Percentiles rank a stretch among this genome's conserved stretches.
These are phyloP conservation scores for Henricia sp. DNA, from an alignment of 53 echinoderm and acorn worm species.

Conservation along the genomic window DNA sequence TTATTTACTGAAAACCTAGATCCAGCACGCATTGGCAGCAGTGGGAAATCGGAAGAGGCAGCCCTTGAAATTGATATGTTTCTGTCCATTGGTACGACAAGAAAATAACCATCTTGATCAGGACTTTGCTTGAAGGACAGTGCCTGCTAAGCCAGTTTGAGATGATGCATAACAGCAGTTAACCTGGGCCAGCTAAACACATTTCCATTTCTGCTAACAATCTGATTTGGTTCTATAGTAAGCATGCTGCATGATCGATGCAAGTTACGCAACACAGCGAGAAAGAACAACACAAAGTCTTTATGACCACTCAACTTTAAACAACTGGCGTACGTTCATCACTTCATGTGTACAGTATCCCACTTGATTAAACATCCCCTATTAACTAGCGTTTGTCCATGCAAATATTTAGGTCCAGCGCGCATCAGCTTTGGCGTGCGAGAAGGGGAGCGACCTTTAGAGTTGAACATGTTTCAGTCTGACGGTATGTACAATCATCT, in stretches of 20 bases:
- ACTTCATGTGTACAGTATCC: not conserved
- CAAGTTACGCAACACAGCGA: not conserved
- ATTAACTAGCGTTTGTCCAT: constrained; percentile 7
- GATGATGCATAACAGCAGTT: no score
- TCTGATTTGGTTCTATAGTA: not conserved
- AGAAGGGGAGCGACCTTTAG: constrained; percentile 65
- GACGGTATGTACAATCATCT: constrained; percentile 96
- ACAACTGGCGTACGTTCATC: not conserved
- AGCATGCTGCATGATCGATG: not conserved
- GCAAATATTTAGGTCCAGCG: constrained; percentile 67
- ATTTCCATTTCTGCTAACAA: no score
- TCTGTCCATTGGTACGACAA: constrained; percentile 12
- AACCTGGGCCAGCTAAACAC: no score
- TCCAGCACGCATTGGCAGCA: no score
- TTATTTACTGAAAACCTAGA: no score
- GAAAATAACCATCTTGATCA: no score
- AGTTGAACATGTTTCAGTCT: constrained; percentile 80
- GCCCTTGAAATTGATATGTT: constrained; percentile 24
- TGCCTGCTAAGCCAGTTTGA: no score
- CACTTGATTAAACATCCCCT: not conserved
- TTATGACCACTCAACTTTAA: not conserved
- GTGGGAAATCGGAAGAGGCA: not conserved
- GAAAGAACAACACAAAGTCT: not conserved
- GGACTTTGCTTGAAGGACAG: no score
- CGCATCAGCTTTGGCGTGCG: constrained; percentile 71